phyloP scores from a whole-genome alignment of 2,888 invertebrate genomes.

The Lissonota sp. region DNA sequence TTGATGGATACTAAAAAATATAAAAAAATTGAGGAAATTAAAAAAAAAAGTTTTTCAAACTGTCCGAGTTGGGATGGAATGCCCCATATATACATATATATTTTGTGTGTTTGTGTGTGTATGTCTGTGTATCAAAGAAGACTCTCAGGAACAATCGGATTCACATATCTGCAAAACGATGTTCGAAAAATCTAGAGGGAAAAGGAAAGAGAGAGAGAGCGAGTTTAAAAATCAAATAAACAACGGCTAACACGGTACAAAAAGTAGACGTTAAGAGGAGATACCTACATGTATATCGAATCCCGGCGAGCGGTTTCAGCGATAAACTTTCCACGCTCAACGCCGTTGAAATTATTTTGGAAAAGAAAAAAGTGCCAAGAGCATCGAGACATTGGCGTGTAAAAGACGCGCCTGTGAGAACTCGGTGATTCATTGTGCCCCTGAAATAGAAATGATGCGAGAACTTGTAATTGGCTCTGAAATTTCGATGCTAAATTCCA shows the following conservation, averaged over 20 bases:
- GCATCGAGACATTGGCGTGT: slow-evolving; percentile 14
- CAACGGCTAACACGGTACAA: slow-evolving; percentile 8
- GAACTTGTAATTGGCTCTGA: slow-evolving; percentile 70
- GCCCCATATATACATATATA: no score
- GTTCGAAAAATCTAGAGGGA: slow-evolving; percentile 11
- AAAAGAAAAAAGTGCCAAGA: slow-evolving; percentile 23
- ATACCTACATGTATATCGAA: slow-evolving; percentile 26
- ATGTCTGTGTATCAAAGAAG: neutral
- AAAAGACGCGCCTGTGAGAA: slow-evolving; percentile 62
- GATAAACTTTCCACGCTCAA: slow-evolving; percentile 47
- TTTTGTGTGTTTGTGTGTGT: no score
- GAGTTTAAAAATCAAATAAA: neutral
- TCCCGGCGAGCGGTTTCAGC: slow-evolving; percentile 27
- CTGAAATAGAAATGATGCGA: slow-evolving; percentile 80
- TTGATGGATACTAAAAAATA: no score
- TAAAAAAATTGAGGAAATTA: no score
- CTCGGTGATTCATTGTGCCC: slow-evolving; percentile 65
- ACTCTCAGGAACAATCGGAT: slow-evolving; percentile 26
- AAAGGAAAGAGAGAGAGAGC: slow-evolving; percentile 9
- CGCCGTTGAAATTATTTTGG: slow-evolving; percentile 9
- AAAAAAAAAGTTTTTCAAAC: no score
- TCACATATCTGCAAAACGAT: slow-evolving; percentile 19
- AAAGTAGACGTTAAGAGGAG: slow-evolving; percentile 27
- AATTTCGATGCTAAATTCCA: slow-evolving; percentile 63
- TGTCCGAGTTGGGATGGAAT: no score